Base-by-base conservation (phyloP, 2,797 vertebrate species). In the Lacerta agilis region DNA sequence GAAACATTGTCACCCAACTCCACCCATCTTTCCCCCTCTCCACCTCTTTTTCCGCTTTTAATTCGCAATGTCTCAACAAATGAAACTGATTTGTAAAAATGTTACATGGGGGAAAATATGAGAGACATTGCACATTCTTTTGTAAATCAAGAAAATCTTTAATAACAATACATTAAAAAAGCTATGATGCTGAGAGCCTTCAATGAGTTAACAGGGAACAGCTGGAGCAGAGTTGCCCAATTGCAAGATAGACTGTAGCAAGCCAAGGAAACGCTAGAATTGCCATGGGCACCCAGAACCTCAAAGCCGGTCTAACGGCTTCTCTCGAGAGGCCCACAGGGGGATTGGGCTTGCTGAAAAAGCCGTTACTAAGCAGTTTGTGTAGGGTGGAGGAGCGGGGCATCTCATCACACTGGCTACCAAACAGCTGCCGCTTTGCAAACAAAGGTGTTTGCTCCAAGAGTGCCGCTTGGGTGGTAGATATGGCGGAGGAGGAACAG, bases 231-330 rank as follows among this genome's bases (percentile, higher is more conserved):
- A 2, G 41, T 7, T 69, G 76, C 66, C 41, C 0, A 43, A 88
- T 91, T 88, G 41, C 80, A 0, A 25, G 91, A 92, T 8, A 72
- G 23, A 33, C 6, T 9, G 9, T 29, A 49, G 38, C 1, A 80
- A n/a, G 8, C 66, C 71, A 0, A 18, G 18, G 8, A 72, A 72
- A 81, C 33, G 15, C 82, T 86, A 2, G 83, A 1, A 1, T 55
- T 88, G 67, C 85, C 66, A 86, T 27, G 83, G 58, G 1, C 0
- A 27, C 86, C 11, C 0, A 0, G 11, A 71, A 20, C 90, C 71
- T 91, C 88, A 83, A 92, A 91, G 91, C 86, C 2, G 8, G 87
- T 87, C 84, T 49, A 0, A 87, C 86, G n/a, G 91, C 95, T 91
- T 91, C 75, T 79, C 1, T 58, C 33, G 9, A 79, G 76, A 75